Percentiles rank a stretch among this genome's conserved stretches.
These are phyloP conservation scores for Caretta caretta DNA, from an alignment of 2,113 vertebrate species.

Conservation along the genomic window DNA sequence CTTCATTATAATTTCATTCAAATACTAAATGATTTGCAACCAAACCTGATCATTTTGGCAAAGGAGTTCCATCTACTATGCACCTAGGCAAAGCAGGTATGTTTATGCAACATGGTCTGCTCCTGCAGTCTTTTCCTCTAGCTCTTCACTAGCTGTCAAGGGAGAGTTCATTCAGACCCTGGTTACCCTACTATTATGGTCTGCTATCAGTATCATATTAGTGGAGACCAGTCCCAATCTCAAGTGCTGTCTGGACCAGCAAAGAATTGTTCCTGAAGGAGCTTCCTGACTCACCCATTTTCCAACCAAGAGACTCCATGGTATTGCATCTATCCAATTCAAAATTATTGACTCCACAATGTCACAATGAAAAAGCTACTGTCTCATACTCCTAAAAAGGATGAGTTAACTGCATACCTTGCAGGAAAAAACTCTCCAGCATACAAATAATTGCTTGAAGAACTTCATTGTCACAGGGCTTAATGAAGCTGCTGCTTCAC, in stretches of 20 bases:
- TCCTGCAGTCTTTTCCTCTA: background rate
- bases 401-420: background rate
- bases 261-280: background rate
- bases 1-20: no score
- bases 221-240: background rate
- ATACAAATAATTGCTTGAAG: background rate
- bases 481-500: background rate
- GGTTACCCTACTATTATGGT: background rate
- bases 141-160: background rate
- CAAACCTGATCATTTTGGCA: no score
- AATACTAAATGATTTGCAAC: no score
- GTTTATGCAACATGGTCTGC: no score
- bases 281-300: background rate
- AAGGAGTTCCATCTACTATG: no score
- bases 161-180: background rate
- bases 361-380: background rate
- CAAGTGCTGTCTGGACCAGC: background rate
- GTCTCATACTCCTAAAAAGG: background rate
- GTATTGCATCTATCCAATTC: background rate
- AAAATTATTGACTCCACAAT: background rate
- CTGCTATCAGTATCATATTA: background rate
- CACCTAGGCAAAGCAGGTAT: no score
- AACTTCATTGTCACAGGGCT: background rate
- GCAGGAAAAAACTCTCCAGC: background rate
- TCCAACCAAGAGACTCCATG: background rate